Evolutionary conservation across 2,797 vertebrate species (phyloP).

Genomic region (Eutrigla gurnardus): DNA sequence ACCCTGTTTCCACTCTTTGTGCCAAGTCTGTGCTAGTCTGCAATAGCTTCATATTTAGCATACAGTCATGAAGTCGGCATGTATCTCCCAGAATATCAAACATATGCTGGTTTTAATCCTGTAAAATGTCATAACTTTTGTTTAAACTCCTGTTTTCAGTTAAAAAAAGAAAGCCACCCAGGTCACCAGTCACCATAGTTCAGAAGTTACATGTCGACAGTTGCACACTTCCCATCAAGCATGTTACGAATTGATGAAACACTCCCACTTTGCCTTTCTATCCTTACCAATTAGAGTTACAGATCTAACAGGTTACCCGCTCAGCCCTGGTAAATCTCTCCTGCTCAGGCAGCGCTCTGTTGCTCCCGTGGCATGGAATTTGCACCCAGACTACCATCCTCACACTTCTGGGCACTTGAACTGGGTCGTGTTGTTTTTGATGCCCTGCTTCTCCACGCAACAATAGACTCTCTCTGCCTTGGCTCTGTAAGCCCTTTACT

Average conservation of each 20-base stretch:
- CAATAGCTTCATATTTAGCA: background rate
- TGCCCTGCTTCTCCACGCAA: constrained; percentile 68
- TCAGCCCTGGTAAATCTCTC: constrained; percentile 60
- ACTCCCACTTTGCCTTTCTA: constrained; percentile 16
- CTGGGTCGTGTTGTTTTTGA: constrained; percentile 67
- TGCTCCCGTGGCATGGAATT: constrained; percentile 52
- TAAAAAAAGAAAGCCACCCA: background rate
- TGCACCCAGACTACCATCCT: constrained; percentile 49
- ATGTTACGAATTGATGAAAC: constrained; percentile 22
- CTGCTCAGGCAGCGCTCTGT: constrained; percentile 46
- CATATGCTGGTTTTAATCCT: background rate
- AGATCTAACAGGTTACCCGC: constrained; percentile 58
- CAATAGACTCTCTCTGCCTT: constrained; percentile 64
- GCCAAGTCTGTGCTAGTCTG: background rate
- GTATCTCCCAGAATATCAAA: background rate
- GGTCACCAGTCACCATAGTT: background rate
- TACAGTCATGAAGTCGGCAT: background rate
- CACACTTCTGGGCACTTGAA: constrained; percentile 51
- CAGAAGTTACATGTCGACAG: constrained; percentile 19
- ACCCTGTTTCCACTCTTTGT: background rate
- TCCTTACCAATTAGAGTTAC: constrained; percentile 62
- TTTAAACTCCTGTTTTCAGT: background rate
- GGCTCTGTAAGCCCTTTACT: constrained; percentile 65
- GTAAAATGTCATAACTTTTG: background rate
- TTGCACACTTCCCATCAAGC: constrained; percentile 13